These are phyloP conservation scores for Apocheima hispidaria DNA, from an alignment of 2,888 invertebrate genomes.

Conservation along the genomic window DNA sequence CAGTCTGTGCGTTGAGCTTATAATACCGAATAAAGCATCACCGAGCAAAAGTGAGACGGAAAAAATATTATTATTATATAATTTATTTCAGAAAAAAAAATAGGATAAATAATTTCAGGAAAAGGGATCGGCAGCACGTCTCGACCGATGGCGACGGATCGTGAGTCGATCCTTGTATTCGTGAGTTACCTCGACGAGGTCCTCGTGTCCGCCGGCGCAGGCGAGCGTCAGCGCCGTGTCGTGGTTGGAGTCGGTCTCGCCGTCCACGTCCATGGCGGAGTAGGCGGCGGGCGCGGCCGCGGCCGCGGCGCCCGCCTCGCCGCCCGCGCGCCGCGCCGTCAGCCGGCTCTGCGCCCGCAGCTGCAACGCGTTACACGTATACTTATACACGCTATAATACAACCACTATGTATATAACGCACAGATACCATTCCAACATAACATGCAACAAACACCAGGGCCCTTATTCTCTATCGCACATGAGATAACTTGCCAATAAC, in stretches of 20 bases:
- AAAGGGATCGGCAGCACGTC: too few species aligned
- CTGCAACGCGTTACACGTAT: not conserved
- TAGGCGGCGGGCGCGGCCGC: conserved; percentile 83
- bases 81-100: too few species aligned
- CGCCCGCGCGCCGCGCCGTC: conserved; percentile 53
- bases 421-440: too few species aligned
- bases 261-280: conserved; percentile 96
- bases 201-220: conserved; percentile 98
- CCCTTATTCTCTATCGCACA: too few species aligned
- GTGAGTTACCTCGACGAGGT: conserved; percentile 90
- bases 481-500: too few species aligned
- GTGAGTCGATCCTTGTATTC: too few species aligned
- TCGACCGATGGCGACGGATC: too few species aligned
- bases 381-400: not conserved
- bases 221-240: conserved; percentile 99
- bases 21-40: too few species aligned
- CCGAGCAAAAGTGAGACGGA: too few species aligned
- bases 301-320: conserved; percentile 49
- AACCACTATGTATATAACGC: not conserved
- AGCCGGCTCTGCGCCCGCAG: conserved; percentile 61
- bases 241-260: conserved; percentile 99
- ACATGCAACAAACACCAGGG: not conserved
- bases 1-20: too few species aligned
- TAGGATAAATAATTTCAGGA: too few species aligned
- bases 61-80: too few species aligned